Conservation (phyloP, 2,113 vertebrate genomes). For the Nibea coibor region DNA sequence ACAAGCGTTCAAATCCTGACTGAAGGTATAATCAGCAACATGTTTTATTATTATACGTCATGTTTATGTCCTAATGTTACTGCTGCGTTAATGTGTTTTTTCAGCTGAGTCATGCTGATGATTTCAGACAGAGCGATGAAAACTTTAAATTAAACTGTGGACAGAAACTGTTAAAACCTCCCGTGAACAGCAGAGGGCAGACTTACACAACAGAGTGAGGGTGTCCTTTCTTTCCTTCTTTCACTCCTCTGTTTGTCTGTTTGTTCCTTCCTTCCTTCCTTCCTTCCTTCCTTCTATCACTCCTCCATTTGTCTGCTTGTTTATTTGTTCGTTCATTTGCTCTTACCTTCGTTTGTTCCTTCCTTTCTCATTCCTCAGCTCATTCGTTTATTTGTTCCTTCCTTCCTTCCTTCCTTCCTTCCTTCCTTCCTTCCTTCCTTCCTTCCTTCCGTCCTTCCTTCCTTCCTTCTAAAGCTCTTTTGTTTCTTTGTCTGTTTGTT, state of each 20-base stretch:
- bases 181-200: slow-evolving; percentile 63
- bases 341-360: background rate
- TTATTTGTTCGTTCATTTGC: background rate
- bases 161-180: slow-evolving; percentile 8
- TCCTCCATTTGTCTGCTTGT: background rate
- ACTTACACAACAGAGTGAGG: background rate
- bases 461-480: too few species aligned
- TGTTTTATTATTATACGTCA: too few species aligned
- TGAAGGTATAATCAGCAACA: too few species aligned
- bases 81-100: too few species aligned
- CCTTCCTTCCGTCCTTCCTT: too few species aligned
- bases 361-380: too few species aligned
- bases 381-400: too few species aligned
- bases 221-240: background rate
- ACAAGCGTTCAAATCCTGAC: too few species aligned
- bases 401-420: too few species aligned
- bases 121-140: background rate
- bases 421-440: too few species aligned
- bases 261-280: background rate
- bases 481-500: background rate
- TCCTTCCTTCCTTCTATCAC: background rate
- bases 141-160: background rate
- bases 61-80: background rate
- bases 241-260: background rate
- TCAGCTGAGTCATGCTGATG: too few species aligned